A percentile compares a stretch with the other conserved stretches of the same genome.
Conservation (phyloP, 2,797 vertebrate genomes). For the Microctenopoma lineatum region DNA sequence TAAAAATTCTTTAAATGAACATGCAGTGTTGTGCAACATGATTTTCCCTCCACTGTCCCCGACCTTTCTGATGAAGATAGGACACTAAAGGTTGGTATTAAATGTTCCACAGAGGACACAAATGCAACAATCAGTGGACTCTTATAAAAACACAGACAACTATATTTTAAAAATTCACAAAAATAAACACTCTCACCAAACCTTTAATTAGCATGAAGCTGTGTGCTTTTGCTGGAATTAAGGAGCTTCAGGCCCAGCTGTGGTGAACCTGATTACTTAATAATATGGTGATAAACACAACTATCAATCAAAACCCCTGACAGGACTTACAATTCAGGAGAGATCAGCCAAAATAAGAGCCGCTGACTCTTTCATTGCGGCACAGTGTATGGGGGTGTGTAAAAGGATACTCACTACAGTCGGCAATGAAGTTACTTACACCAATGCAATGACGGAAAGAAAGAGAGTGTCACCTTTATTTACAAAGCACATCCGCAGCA, state of each 20-base stretch:
- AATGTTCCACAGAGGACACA: slow-evolving; percentile 46
- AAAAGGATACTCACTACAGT: slow-evolving; percentile 59
- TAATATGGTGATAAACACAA: slow-evolving; percentile 85
- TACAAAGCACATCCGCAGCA: slow-evolving; percentile 55
- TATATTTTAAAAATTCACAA: slow-evolving; percentile 74
- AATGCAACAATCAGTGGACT: slow-evolving; percentile 64
- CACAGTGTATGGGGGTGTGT: slow-evolving; percentile 50
- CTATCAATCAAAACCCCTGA: slow-evolving; percentile 83
- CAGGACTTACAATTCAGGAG: slow-evolving; percentile 80
- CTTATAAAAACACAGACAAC: slow-evolving; percentile 71
- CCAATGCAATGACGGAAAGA: slow-evolving; percentile 64
- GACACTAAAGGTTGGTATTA: slow-evolving; percentile 32
- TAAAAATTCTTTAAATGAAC: neutral
- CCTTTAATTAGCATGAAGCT: slow-evolving; percentile 83
- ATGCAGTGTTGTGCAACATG: neutral
- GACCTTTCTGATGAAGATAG: slow-evolving; percentile 32
- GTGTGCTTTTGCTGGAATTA: slow-evolving; percentile 79
- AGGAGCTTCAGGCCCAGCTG: slow-evolving; percentile 78
- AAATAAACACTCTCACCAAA: slow-evolving; percentile 80
- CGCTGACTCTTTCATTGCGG: slow-evolving; percentile 81
- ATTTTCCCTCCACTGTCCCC: neutral
- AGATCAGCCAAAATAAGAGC: slow-evolving; percentile 78
- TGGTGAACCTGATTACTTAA: slow-evolving; percentile 85
- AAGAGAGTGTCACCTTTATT: slow-evolving; percentile 73
- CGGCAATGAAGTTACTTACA: slow-evolving; percentile 69